Base-by-base conservation (phyloP, 2,113 vertebrate species). In the Thalassarche chlororhynchos region DNA sequence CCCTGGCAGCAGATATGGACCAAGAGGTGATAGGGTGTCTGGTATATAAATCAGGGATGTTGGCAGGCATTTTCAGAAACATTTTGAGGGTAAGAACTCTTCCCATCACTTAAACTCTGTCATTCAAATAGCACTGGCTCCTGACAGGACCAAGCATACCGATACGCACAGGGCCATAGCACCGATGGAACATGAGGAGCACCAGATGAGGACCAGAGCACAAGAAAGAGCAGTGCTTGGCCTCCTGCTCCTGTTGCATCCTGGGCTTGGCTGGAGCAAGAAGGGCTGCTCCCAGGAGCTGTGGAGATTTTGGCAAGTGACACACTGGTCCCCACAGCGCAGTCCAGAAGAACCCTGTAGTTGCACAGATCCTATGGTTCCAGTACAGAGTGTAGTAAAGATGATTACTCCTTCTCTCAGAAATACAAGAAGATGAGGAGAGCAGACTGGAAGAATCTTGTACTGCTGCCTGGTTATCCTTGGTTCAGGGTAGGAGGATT, bases 151-250 rank as follows among this genome's bases (percentile, higher is more conserved):
- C 46, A 28, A 29, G 44, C 18, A 47, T 42, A 16, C 42, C 1
- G 7, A 26, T 5, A 47, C 0, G 12, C 79, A 51, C 29, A 38
- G 32, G 49, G 49, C 25, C 6, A 1, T 23, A 60, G 26, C 0
- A 2, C 13, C 1, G 1, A 31, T 1, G 34, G 17, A 49, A 17
- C 28, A 25, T 2, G 12, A 69, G 47, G 28, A 82, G 12, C 24
- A 64, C 29, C 15, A 51, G n/a, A 38, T 13, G 44, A 72, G 42
- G 10, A 66, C 4, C 18, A 42, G 32, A 4, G n/a, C 69, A 29
- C 6, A 31, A 58, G 36, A 36, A 62, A 46, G 15, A 60, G 25
- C 26, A 57, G 23, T 8, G 21, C 36, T 79, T 75, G 46, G 28
- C 38, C 74, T 83, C 28, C 52, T 71, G 64, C 28, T 88, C 46